Percentiles rank a stretch among this genome's conserved stretches.
Evolutionary conservation across 2,888 invertebrate genomes (phyloP).

Genomic region (Ichneumoninae sp.): DNA sequence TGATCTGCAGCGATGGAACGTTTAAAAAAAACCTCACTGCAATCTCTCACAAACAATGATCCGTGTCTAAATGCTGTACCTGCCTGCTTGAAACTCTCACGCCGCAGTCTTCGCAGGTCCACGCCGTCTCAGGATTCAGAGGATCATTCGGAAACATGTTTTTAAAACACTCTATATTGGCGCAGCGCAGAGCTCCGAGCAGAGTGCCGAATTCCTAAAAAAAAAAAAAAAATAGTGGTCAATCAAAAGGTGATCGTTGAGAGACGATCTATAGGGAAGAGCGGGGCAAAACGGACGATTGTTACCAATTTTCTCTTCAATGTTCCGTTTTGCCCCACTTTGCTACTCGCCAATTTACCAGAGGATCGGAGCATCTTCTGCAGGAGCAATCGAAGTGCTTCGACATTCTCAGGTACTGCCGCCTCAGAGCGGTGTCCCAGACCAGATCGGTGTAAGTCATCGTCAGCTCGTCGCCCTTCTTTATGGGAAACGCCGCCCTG

Average conservation of each 20-base stretch:
- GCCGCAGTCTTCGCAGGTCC: conserved; percentile 87
- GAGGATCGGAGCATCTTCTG: conserved; percentile 88
- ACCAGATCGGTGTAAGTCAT: conserved; percentile 88
- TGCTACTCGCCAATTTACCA: conserved; percentile 77
- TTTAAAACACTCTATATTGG: conserved; percentile 85
- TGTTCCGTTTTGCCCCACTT: neutral
- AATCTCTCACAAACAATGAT: neutral
- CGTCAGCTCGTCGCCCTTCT: conserved; percentile 87
- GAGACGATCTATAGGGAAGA: neutral
- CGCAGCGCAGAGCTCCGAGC: conserved; percentile 87
- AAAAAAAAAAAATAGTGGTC: conserved; percentile 11
- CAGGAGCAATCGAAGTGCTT: conserved; percentile 90
- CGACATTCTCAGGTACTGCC: conserved; percentile 87
- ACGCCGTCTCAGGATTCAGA: conserved; percentile 85
- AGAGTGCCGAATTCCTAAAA: conserved; percentile 87
- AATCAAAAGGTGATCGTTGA: neutral
- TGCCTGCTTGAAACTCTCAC: conserved; percentile 85
- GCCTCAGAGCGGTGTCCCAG: conserved; percentile 89
- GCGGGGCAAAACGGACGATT: neutral
- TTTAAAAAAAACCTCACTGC: neutral
- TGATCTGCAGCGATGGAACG: conserved; percentile 71
- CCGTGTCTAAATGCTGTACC: conserved; percentile 81
- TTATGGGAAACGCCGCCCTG: conserved; percentile 87
- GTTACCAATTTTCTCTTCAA: neutral
- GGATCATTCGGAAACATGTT: conserved; percentile 87